These are phyloP conservation scores for Cerastis rubricosa DNA, from an alignment of 2,888 invertebrate species.

Conservation along the genomic window DNA sequence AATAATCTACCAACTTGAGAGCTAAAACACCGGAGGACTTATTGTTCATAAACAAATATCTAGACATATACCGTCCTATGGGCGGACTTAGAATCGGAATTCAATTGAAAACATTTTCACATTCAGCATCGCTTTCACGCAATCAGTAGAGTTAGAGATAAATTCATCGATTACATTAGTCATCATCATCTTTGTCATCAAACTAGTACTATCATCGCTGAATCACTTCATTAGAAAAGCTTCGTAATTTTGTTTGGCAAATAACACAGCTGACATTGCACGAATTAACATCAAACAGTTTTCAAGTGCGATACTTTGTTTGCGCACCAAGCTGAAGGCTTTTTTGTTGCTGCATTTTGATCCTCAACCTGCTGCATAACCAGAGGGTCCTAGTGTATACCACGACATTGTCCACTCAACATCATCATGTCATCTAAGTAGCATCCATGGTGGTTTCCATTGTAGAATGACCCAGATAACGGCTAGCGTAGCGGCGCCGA, in stretches of 20 bases:
- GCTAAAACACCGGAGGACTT: neutral
- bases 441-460: conserved; percentile 69
- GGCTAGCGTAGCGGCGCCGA: conserved; percentile 77
- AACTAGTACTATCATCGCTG: neutral
- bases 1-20: neutral
- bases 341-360: neutral
- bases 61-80: neutral
- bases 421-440: conserved; percentile 43
- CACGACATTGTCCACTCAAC: conserved; percentile 8
- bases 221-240: conserved; percentile 12
- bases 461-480: conserved; percentile 78
- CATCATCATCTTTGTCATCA: neutral
- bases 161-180: conserved; percentile 11
- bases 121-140: conserved; percentile 27
- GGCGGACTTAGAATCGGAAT: neutral
- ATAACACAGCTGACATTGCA: neutral
- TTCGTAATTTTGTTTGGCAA: neutral
- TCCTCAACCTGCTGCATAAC: neutral
- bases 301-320: neutral
- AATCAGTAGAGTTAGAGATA: conserved; percentile 24
- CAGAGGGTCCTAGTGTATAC: neutral
- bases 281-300: neutral
- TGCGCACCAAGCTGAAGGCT: neutral
- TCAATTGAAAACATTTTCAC: conserved; percentile 29
- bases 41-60: neutral